Evolutionary conservation across 2,113 vertebrate species (phyloP).

Genomic region (Embiotoca jacksoni): DNA sequence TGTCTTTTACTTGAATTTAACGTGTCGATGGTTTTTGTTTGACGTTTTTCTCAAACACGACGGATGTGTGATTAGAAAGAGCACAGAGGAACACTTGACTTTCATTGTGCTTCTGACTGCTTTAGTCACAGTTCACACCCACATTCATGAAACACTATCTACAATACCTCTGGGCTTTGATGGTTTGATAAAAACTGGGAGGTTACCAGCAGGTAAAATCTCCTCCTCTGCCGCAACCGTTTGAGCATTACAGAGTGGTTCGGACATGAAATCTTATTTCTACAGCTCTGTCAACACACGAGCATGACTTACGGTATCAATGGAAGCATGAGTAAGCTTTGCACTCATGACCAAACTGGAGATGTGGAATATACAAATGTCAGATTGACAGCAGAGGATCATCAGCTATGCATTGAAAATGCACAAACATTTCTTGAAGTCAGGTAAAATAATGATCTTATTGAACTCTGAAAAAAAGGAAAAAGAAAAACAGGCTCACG

Average conservation of each 20-base stretch:
- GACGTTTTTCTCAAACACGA: constrained; percentile 13
- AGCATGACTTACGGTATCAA: constrained; percentile 27
- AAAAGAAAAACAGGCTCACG: constrained; percentile 43
- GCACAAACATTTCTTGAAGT: constrained; percentile 44
- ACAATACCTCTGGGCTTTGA: constrained; percentile 19
- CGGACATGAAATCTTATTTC: constrained; percentile 33
- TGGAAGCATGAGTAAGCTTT: constrained; percentile 7
- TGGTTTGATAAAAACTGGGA: constrained; percentile 23
- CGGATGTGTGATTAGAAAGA: neutral
- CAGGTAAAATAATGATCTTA: constrained; percentile 38
- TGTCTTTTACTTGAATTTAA: constrained; percentile 36
- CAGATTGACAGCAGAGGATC: constrained; percentile 34
- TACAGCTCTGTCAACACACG: constrained; percentile 34
- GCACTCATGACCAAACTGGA: constrained; percentile 33
- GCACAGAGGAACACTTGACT: neutral
- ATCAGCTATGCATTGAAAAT: constrained; percentile 51
- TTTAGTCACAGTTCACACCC: constrained; percentile 16
- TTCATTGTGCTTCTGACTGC: constrained; percentile 8
- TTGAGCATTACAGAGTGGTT: constrained; percentile 25
- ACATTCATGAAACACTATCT: constrained; percentile 35
- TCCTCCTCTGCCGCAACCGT: constrained; percentile 8
- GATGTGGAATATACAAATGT: constrained; percentile 50
- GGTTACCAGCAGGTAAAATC: constrained; percentile 11
- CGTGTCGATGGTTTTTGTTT: neutral
- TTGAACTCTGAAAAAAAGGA: constrained; percentile 12